Base-by-base conservation (phyloP, 2,888 invertebrate genomes). In the Stenoptilia bipunctidactyla region DNA sequence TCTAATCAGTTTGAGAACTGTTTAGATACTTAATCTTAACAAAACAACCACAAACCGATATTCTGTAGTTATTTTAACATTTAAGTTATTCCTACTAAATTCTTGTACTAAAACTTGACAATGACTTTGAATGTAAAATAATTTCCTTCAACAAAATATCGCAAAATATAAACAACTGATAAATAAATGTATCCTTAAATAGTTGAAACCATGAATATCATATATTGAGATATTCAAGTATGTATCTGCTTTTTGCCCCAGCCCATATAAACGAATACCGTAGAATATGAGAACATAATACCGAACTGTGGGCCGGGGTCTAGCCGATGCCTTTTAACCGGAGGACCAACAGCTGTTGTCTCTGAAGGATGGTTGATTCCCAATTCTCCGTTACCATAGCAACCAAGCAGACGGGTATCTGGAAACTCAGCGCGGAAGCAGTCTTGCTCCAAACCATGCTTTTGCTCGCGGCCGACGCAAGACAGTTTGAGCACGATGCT, bases 191-290 rank as follows among this genome's bases (percentile, higher is more conserved):
- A n/a, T n/a, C n/a, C n/a, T n/a, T n/a, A n/a, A n/a, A n/a, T n/a
- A n/a, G n/a, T n/a, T n/a, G n/a, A n/a, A n/a, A n/a, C n/a, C n/a
- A n/a, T n/a, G n/a, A n/a, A n/a, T n/a, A n/a, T n/a, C n/a, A n/a
- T n/a, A n/a, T n/a, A n/a, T n/a, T n/a, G n/a, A n/a, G n/a, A n/a
- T n/a, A n/a, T n/a, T n/a, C n/a, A n/a, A n/a, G n/a, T n/a, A n/a
- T n/a, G n/a, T n/a, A n/a, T n/a, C n/a, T n/a, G n/a, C n/a, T 67
- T 55, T 50, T 70, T 80, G 0, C 84, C 84, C 84, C 84, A 84
- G 1, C 82, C 82, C 14, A 82, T 68, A 37, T 79, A 79, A 15
- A 84, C 66, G 45, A 80, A 79, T 3, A 83, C 66, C 1, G 82
- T 75, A 0, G 82, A 74, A 42, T 83, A 85, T 0, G 80, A 76